A percentile compares a stretch with the other conserved stretches of the same genome.
phyloP scores from a whole-genome alignment of 2,113 vertebrate species.

The Thryonomys swinderianus region DNA sequence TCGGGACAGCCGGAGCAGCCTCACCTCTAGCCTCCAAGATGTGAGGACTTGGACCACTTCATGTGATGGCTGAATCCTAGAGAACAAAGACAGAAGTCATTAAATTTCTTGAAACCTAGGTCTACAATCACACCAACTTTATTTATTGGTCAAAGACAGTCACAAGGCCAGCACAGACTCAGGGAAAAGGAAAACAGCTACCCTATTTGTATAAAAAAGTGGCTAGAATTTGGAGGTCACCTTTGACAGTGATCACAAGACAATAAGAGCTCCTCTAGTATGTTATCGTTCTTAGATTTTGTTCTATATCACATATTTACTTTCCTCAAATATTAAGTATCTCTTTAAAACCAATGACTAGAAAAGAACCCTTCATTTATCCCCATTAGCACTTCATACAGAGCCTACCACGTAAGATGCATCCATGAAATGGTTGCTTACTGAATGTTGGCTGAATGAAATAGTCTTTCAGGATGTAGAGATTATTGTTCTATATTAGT shows the following conservation, averaged over 20 bases:
- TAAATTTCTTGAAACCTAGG: not conserved
- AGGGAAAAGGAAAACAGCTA: not conserved
- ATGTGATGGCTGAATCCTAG: not conserved
- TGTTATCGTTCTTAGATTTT: constrained; percentile 45
- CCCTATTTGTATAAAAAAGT: not conserved
- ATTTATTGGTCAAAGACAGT: not conserved
- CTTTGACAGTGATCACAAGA: not conserved
- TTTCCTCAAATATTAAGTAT: not conserved
- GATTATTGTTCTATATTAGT: not conserved
- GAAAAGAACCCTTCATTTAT: not conserved
- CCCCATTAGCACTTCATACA: not conserved
- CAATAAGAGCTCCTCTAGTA: not conserved
- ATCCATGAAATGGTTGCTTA: constrained; percentile 31
- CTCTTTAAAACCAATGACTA: not conserved
- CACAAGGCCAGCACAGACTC: not conserved
- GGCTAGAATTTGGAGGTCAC: not conserved
- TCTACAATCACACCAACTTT: not conserved
- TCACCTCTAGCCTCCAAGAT: not conserved
- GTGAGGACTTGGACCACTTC: not conserved
- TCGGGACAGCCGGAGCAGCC: not conserved
- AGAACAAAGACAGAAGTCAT: not conserved
- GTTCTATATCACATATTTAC: not conserved
- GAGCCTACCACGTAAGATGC: not conserved
- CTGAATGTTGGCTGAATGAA: not conserved
- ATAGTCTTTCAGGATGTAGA: not conserved